Conservation (phyloP, 2,113 vertebrate species). For the Microcebus murinus region DNA sequence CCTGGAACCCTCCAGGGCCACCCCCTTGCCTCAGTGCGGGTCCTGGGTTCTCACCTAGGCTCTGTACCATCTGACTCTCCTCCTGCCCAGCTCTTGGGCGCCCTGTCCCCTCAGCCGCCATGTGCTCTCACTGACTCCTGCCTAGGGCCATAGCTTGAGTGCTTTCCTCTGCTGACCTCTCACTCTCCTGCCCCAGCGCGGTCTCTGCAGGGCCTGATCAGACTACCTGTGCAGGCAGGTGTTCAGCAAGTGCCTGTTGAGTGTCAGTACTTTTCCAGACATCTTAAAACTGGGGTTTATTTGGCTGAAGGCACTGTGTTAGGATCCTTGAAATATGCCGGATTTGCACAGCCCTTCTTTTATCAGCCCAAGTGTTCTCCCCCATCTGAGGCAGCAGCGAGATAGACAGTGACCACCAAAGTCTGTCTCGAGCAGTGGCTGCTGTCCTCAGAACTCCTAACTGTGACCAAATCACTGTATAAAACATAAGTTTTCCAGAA, state of each 20-base stretch:
- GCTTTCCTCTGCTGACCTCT: accelerated
- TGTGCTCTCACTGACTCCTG: too few species aligned
- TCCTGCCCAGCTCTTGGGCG: accelerated
- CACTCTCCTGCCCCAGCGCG: not conserved
- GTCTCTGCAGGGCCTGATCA: not conserved
- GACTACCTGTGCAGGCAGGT: not conserved
- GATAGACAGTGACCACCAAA: accelerated
- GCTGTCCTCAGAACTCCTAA: not conserved
- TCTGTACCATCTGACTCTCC: not conserved
- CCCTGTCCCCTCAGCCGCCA: not conserved
- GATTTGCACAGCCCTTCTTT: not conserved
- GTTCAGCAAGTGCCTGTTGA: not conserved
- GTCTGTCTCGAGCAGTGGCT: not conserved
- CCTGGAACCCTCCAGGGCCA: not conserved
- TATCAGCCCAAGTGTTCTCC: not conserved
- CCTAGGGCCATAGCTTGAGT: not conserved
- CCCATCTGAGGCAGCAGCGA: too few species aligned
- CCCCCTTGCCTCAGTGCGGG: too few species aligned
- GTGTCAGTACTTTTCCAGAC: accelerated
- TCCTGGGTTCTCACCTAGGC: not conserved
- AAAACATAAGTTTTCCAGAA: not conserved
- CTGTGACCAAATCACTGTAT: not conserved
- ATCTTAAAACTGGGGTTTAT: accelerated
- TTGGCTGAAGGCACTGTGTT: not conserved
- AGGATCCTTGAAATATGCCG: not conserved